Base-by-base conservation (phyloP, 2,888 invertebrate species). In the Perithous albicinctus region DNA sequence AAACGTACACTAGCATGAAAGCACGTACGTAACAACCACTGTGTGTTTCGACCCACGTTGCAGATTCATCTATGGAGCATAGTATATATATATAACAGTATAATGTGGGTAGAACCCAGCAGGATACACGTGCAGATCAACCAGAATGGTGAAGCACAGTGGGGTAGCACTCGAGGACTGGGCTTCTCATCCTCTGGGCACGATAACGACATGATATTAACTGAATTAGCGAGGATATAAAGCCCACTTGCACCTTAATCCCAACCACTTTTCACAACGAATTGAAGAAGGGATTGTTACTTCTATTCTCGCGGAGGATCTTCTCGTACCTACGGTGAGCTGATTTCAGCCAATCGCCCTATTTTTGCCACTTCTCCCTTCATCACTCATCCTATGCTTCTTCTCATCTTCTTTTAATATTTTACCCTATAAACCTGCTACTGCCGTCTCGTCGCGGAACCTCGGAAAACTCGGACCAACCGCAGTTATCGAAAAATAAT, bases 191-290 rank as follows among this genome's bases (percentile, higher is more conserved):
- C 84, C 84, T 80, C 66, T 67, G 80, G 83, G 83, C 78, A 85
- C 73, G 83, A 85, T 88, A 86, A 88, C 85, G 85, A 87, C 85
- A 83, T 84, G 78, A 84, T 86, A 87, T 87, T 89, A 88, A 88
- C 86, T 86, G 86, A 89, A 89, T 89, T 89, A 89, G 85, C 86
- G 79, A 79, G 86, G 85, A 88, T 89, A 86, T 88, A 88, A 87
- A 87, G 86, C 85, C 87, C 87, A 87, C 88, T 87, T 86, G 89
- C 86, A 87, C 86, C 87, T 89, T 89, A 88, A 89, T 89, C 85
- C 85, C 83, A 78, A 82, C 88, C 85, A 84, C 86, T 86, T 86
- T 78, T 75, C 64, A 70, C 56, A 79, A 85, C 84, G 82, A 80
- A 82, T 78, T 77, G 80, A 80, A 82, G 59, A 64, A 75, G 32